Evolutionary conservation across 2,113 vertebrate genomes (phyloP), one percentile per base, ranked within the genome.

Genomic region (Paradisaea rubra): DNA sequence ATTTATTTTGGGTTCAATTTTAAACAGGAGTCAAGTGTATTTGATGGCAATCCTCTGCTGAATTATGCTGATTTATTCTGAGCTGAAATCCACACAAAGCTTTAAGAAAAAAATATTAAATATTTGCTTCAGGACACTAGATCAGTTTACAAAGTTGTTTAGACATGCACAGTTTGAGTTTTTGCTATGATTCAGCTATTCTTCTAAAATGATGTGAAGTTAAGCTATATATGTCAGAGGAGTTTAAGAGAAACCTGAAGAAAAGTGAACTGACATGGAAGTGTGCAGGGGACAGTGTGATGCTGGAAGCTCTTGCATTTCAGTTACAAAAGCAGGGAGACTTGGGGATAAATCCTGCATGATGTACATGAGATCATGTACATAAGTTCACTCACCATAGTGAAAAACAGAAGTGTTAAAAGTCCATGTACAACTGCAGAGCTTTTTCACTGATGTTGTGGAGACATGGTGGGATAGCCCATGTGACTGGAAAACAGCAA

Each of bases 351-450:
- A 24, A 47, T 71, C 22, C 42, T 54, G 18, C 2, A 0, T 24
- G 7, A 37, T 11, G 16, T n/a, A 15, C 5, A 0, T 7, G 11
- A 56, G 8, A 37, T 60, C 15, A 25, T 11, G 13, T n/a, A 16
- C 2, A 0, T 7, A 9, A 50, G 4, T 37, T 17, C 20, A 41
- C 6, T 17, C 16, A 54, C 14, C 17, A 17, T 0, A 47, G 10
- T 11, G 27, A 35, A 45, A 68, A 63, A 28, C 1, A 2, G 7
- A 66, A 30, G 8, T 37, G 12, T 53, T 54, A 33, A 14, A 78
- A 83, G 11, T 30, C 23, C 23, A 19, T 5, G 17, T 3, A 35
- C 1, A 82, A 22, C 8, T 35, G 45, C 47, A 79, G 54, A 87
- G 28, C 3, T 66, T 13, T 63, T 78, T 52, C 9, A 31, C 15